Conservation (phyloP, 1,140 invertebrate genomes). For the Heliothis subflexa region DNA sequence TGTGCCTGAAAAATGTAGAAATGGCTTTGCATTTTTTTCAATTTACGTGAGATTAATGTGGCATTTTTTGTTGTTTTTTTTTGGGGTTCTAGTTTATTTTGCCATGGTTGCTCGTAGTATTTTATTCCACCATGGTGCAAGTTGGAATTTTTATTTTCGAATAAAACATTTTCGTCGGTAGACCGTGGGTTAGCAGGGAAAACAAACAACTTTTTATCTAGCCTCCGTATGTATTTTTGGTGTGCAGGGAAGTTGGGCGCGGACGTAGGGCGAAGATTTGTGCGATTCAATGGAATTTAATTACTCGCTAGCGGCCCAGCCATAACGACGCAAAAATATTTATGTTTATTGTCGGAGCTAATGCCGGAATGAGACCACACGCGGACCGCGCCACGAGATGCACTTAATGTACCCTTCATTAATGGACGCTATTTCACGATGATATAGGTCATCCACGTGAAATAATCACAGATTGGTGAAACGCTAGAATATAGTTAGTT, state of each 20-base stretch:
- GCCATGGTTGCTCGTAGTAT: neutral
- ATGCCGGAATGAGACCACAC: conserved; percentile 73
- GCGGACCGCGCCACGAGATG: conserved; percentile 42
- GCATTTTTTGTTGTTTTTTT: neutral
- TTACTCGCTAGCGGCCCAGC: conserved; percentile 71
- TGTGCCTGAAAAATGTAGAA: conserved; percentile 29
- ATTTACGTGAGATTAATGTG: conserved; percentile 8
- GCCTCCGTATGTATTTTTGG: conserved; percentile 23
- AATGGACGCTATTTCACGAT: conserved; percentile 15
- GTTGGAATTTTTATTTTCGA: conserved; percentile 6
- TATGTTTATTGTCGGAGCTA: conserved; percentile 80
- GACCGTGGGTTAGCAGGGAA: conserved; percentile 3
- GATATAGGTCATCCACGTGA: neutral
- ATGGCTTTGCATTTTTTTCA: conserved; percentile 33
- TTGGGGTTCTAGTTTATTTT: neutral
- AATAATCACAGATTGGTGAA: neutral
- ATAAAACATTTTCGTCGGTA: conserved; percentile 17
- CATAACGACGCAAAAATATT: conserved; percentile 82
- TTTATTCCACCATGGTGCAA: no score
- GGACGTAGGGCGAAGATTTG: conserved; percentile 77
- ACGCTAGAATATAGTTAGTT: neutral
- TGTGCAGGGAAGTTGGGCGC: conserved; percentile 37
- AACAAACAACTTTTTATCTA: conserved; percentile 17
- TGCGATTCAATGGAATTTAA: conserved; percentile 83
- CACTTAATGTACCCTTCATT: conserved; percentile 28